Evolutionary conservation across 2,113 vertebrate genomes (phyloP).

Genomic region (Sminthopsis crassicaudata): DNA sequence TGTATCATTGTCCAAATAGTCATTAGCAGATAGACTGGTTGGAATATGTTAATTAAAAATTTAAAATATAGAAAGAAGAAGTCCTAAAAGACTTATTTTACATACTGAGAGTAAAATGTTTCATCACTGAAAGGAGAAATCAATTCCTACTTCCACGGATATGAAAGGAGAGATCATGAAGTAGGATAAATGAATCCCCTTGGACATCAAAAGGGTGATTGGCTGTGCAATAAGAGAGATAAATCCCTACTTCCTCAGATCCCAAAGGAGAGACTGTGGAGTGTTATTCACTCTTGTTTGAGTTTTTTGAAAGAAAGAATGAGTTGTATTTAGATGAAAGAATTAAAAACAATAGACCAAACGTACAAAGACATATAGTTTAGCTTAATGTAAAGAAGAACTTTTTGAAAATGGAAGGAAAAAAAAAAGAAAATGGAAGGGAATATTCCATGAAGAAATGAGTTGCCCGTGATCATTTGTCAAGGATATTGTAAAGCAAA

Average conservation of each 20-base stretch:
- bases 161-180: slow-evolving; percentile 10
- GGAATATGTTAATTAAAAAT: slow-evolving; percentile 77
- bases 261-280: not conserved
- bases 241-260: not conserved
- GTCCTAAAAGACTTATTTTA: slow-evolving; percentile 57
- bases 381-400: not conserved
- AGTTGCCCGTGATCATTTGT: not conserved
- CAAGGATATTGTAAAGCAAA: not conserved
- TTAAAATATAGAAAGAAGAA: slow-evolving; percentile 56
- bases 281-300: not conserved
- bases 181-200: not conserved
- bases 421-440: not conserved
- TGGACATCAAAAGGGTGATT: slow-evolving; percentile 10
- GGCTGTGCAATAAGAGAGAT: slow-evolving; percentile 12
- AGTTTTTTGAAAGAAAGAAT: not conserved
- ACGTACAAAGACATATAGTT: not conserved
- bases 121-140: slow-evolving; percentile 33
- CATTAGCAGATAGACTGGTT: slow-evolving; percentile 77
- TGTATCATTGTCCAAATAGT: slow-evolving; percentile 79
- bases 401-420: not conserved
- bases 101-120: slow-evolving; percentile 48
- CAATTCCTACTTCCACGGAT: slow-evolving; percentile 28
- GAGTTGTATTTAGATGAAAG: not conserved
- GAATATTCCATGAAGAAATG: not conserved
- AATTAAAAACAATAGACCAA: not conserved